phyloP scores from a whole-genome alignment of 2,888 invertebrate genomes.

The Vesta saturnalis region DNA sequence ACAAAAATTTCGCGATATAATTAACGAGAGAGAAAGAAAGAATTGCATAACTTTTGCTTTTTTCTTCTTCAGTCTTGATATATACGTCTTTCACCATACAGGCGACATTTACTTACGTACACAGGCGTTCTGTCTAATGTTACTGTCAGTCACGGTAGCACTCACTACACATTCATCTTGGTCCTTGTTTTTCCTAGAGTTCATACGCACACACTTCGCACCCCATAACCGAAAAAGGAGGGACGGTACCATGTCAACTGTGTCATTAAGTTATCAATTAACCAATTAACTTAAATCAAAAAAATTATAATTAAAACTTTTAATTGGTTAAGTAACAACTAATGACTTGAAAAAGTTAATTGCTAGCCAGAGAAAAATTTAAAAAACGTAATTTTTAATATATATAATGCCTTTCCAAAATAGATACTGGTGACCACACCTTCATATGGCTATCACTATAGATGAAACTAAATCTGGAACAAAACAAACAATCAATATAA shows the following conservation, averaged over 20 bases:
- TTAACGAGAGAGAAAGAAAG: constrained; percentile 48
- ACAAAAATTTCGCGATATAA: constrained; percentile 44
- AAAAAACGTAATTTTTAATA: constrained; percentile 44
- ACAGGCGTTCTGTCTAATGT: constrained; percentile 51
- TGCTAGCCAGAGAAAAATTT: constrained; percentile 38
- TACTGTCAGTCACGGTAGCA: constrained; percentile 49
- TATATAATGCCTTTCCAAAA: constrained; percentile 54
- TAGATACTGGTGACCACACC: constrained; percentile 59
- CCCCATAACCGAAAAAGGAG: constrained; percentile 54
- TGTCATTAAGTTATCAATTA: constrained; percentile 26
- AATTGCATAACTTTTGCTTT: constrained; percentile 45
- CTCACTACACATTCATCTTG: constrained; percentile 50
- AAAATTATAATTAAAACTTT: constrained; percentile 2
- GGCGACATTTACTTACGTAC: constrained; percentile 46
- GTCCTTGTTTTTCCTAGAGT: constrained; percentile 42
- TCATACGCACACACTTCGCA: constrained; percentile 55
- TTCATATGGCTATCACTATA: constrained; percentile 55
- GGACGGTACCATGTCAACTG: constrained; percentile 54
- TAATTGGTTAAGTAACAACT: constrained; percentile 7
- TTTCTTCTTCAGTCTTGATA: constrained; percentile 58
- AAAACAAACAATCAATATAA: too few relatives aligned
- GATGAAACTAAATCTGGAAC: constrained; percentile 55
- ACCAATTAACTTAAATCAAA: constrained; percentile 8
- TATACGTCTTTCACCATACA: constrained; percentile 46
- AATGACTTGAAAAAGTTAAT: constrained; percentile 18